Evolutionary conservation across 2,888 invertebrate species (phyloP), one percentile per base, ranked within the genome.

Genomic region (Athripsodes cinereus): DNA sequence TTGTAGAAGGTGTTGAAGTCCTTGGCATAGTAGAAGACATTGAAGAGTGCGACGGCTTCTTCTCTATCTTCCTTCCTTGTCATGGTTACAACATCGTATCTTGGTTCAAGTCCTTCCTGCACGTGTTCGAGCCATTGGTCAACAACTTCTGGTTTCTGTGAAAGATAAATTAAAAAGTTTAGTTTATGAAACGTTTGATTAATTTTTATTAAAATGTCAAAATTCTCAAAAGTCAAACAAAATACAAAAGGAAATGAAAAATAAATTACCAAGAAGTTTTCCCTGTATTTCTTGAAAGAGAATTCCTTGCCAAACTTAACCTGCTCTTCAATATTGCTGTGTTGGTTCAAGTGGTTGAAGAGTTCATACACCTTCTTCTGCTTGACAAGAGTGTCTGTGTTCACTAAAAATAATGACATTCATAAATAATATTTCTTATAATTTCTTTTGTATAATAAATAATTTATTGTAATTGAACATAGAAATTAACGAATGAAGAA

Each of bases 1-100:
- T 78, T 78, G 70, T 80, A 81, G 72, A 86, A 83, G 55, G 79
- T 79, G 1, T 78, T 76, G 66, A 81, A 85, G 70, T 82, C 81
- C 67, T 80, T 82, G 52, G 85, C 82, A 60, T 78, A 78, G 71
- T 74, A 80, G 67, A 86, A 75, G 19, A 84, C 68, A 51, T 82
- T 72, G 74, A 80, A 83, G 1, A 84, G 72, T 52, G 74, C 71
- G 11, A 76, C 71, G 3, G 79, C 77, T 65, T 83, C 79, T 48
- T 78, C 72, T 58, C 74, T 70, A 62, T 80, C 46, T 13, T 22
- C 8, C 6, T 53, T 22, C 16, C 11, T 26, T 2, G 56, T 52
- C 40, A 56, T n/a, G 47, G 82, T 80, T 70, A 79, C 83, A 52
- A 79, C 68, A 46, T 74, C 71, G 46, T 73, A 72, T 59, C 75